Evolutionary conservation across 2,113 vertebrate species (phyloP).

Genomic region (Actinemys pallida): DNA sequence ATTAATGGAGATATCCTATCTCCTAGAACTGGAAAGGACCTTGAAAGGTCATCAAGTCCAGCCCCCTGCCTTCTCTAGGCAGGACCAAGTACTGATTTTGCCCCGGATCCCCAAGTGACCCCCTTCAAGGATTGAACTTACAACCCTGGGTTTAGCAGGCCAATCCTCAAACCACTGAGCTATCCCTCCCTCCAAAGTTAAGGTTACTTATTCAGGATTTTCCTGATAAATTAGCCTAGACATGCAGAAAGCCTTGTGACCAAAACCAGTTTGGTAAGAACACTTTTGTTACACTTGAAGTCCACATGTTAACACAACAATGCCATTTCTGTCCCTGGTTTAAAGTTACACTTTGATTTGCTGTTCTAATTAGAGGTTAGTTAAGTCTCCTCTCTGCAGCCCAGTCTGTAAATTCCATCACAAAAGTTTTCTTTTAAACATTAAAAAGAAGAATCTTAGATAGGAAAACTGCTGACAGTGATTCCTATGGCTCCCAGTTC

Average conservation of each 20-base stretch:
- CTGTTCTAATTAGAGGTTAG: not conserved
- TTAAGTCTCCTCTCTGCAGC: not conserved
- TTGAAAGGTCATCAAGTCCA: too few relatives aligned
- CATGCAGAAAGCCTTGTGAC: not conserved
- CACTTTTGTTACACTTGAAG: not conserved
- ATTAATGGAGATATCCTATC: too few relatives aligned
- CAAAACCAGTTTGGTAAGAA: constrained; percentile 5
- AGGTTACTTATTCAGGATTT: constrained; percentile 30
- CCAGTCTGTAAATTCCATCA: not conserved
- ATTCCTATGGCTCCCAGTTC: not conserved
- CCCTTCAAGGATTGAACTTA: too few relatives aligned
- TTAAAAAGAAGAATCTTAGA: not conserved
- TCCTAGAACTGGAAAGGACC: too few relatives aligned
- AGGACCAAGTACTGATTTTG: too few relatives aligned
- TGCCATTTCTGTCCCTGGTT: not conserved
- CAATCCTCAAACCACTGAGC: too few relatives aligned
- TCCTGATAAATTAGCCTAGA: not conserved
- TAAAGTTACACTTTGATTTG: not conserved
- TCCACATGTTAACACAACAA: not conserved
- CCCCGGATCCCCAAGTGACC: too few relatives aligned
- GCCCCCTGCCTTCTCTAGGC: too few relatives aligned
- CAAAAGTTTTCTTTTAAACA: not conserved
- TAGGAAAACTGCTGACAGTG: not conserved
- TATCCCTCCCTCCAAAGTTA: too few relatives aligned
- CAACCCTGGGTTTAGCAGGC: too few relatives aligned